Conservation (phyloP, 2,888 invertebrate species). For the Drosophila recens region DNA sequence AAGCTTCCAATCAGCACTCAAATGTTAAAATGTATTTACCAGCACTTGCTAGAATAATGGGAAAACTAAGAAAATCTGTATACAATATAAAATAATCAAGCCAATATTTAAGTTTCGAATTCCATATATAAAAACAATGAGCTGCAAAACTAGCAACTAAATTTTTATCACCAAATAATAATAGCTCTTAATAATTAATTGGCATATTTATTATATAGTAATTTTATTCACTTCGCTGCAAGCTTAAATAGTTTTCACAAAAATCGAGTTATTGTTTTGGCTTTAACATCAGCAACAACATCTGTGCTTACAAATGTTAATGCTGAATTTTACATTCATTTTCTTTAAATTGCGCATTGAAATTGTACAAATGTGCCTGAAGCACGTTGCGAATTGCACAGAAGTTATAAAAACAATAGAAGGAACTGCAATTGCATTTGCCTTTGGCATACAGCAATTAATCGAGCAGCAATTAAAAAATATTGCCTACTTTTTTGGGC, state of each 20-base stretch:
- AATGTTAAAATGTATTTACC: background rate
- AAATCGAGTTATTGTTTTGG: too few relatives aligned
- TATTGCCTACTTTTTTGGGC: constrained; percentile 37
- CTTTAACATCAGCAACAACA: too few relatives aligned
- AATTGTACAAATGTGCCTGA: background rate
- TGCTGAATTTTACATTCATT: background rate
- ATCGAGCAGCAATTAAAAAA: constrained; percentile 21
- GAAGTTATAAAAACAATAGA: background rate
- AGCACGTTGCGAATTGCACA: background rate
- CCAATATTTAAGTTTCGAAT: background rate
- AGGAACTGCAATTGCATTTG: constrained; percentile 2
- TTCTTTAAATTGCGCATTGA: background rate
- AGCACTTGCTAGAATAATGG: background rate
- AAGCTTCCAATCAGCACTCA: constrained; percentile 18
- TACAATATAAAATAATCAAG: background rate
- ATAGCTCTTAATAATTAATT: too few relatives aligned
- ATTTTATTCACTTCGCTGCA: too few relatives aligned
- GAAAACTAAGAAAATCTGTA: background rate
- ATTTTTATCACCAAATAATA: too few relatives aligned
- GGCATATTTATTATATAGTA: too few relatives aligned
- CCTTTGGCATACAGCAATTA: constrained; percentile 32
- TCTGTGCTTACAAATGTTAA: background rate
- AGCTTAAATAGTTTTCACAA: too few relatives aligned
- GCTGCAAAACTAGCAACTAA: too few relatives aligned
- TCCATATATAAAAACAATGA: too few relatives aligned